Conservation (phyloP, 2,888 invertebrate species). For the Cheilosia urbana region DNA sequence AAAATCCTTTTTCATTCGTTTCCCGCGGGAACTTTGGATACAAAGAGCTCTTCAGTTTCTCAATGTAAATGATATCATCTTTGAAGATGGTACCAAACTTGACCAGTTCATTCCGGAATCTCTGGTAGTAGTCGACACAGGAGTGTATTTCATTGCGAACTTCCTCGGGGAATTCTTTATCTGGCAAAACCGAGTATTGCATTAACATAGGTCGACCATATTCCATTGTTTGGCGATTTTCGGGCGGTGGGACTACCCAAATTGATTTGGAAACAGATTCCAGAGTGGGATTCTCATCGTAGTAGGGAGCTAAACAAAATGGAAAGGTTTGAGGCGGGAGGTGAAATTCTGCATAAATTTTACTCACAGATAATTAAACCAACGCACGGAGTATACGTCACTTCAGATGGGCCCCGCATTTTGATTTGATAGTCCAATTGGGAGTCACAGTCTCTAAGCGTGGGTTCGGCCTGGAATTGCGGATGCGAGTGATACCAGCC, state of each 20-base stretch:
- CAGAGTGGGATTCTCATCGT: constrained; percentile 90
- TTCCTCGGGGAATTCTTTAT: constrained; percentile 91
- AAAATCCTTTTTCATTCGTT: constrained; percentile 90
- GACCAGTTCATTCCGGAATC: constrained; percentile 87
- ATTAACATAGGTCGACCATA: constrained; percentile 96
- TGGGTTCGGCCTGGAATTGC: constrained; percentile 93
- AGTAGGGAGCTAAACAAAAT: constrained; percentile 90
- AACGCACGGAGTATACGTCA: constrained; percentile 96
- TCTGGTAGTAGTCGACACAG: constrained; percentile 92
- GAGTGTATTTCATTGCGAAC: constrained; percentile 94
- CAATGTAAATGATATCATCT: constrained; percentile 89
- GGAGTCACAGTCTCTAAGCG: constrained; percentile 93
- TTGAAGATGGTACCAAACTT: constrained; percentile 85
- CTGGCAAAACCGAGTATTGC: constrained; percentile 93
- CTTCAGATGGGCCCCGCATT: constrained; percentile 95
- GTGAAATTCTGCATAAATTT: background rate
- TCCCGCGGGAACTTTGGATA: constrained; percentile 93
- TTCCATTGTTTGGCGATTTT: constrained; percentile 93
- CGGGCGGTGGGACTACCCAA: constrained; percentile 98
- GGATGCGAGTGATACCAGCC: constrained; percentile 99
- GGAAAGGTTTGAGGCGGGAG: background rate
- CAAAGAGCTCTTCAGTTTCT: constrained; percentile 92
- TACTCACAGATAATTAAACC: constrained; percentile 95
- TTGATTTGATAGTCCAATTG: constrained; percentile 97
- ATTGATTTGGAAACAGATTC: constrained; percentile 94